Evolutionary conservation across 2,888 invertebrate genomes (phyloP), one percentile per base, ranked within the genome.

Genomic region (Oligia fasciuncula): DNA sequence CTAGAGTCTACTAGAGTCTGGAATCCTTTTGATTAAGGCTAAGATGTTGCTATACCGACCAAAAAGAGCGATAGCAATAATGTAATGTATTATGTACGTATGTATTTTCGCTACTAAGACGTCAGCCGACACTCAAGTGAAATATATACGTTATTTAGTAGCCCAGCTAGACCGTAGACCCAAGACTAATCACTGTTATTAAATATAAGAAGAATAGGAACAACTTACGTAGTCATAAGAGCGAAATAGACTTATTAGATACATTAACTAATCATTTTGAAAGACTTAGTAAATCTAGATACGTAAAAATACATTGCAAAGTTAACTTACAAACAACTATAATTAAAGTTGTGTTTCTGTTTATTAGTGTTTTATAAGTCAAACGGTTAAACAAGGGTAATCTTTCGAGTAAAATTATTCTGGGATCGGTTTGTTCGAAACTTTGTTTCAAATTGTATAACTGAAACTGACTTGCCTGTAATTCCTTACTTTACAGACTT

Each of bases 141-240:
- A 75, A 80, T 80, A 72, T 75, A 66, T 51, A 62, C 73, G 66
- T 75, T 66, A 79, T 87, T 87, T 79, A 79, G 79, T 73, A 79
- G 29, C 60, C n/a, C n/a, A 68, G 49, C 75, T 69, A 81, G 66
- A 79, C 66, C 17, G 60, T 51, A 66, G 54, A 49, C 63, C 19
- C 49, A 71, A 77, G 68, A 72, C 81, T 76, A 67, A 78, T 81
- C 29, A 65, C 66, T 71, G 14, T 77, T 69, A 86, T 86, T 76
- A 71, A 76, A 77, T 76, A 43, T 54, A 77, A 77, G 60, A 85
- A 68, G 35, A 85, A 68, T 62, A 66, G 40, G 65, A 70, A 71
- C 46, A 17, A 49, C 13, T 11, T 11, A 29, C 46, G 0, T 23
- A 23, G 29, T 60, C 67, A 72, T 67, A 68, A 49, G 14, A 72